Base-by-base conservation (phyloP, 1,140 invertebrate genomes). In the Paralvinella palmiformis region DNA sequence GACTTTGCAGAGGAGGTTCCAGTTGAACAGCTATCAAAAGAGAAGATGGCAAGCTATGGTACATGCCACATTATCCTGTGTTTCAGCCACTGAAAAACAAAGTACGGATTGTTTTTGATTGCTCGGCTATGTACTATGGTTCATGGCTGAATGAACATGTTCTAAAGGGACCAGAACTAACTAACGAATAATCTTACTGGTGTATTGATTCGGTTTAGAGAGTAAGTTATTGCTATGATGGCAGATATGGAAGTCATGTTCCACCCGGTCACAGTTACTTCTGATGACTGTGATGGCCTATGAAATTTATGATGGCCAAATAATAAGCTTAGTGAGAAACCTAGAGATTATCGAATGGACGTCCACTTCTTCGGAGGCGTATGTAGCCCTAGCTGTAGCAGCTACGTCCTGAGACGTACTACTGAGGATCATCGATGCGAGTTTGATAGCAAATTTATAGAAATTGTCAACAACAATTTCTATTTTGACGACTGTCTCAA, bases 101-200 rank as follows among this genome's bases (percentile, higher is more conserved):
- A 52, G 29, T 70, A 48, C 36, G 66, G 17, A 36, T 70, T 13
- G 70, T 71, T 33, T 71, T 68, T 61, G 70, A 71, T 48, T 68
- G 61, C 44, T 52, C 58, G 17, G 64, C 63, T 32, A 64, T 44
- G 55, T 68, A 52, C 35, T 5, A 58, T 15, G 71, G 73, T 22
- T 60, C 53, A 32, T 75, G 71, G 2, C 53, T 77, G 3, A 76
- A 77, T 57, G 56, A 69, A 13, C 27, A 36, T 10, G 36, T 76
- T 15, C 44, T 70, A 2, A 24, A 62, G 6, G 74, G 75, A 15
- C 79, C 82, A 6, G 73, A 73, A 52, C 53, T 83, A 73, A 52
- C 53, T 83, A 0, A 79, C 81, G 67, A 73, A 57, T 55, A 59
- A 24, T 53, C 45, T 74, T 7, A 37, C 70, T 10, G 69, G 60